Conservation (phyloP, 2,888 invertebrate species). For the Campoletis raptor region DNA sequence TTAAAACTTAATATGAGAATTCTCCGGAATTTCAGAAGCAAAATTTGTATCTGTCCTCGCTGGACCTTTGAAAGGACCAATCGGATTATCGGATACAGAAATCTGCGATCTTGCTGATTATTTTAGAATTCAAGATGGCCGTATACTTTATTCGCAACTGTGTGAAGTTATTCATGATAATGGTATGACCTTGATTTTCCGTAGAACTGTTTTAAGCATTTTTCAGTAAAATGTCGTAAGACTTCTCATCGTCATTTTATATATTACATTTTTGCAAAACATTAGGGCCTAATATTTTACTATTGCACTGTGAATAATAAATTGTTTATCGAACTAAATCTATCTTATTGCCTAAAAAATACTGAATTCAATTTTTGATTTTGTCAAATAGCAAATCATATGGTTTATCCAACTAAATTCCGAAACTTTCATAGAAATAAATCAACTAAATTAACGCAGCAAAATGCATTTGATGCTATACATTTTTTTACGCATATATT, state of each 20-base stretch:
- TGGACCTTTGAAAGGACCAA: slow-evolving; percentile 88
- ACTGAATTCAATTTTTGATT: too few relatives aligned
- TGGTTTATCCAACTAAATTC: not conserved
- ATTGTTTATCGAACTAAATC: too few relatives aligned
- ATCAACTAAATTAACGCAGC: not conserved
- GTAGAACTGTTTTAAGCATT: not conserved
- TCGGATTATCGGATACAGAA: slow-evolving; percentile 91
- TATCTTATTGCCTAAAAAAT: too few relatives aligned
- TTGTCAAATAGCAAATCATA: too few relatives aligned
- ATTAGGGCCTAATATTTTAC: not conserved
- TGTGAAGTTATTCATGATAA: slow-evolving; percentile 90
- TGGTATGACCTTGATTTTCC: slow-evolving; percentile 84
- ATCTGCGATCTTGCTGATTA: slow-evolving; percentile 91
- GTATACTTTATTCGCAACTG: slow-evolving; percentile 91
- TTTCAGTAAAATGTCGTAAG: not conserved
- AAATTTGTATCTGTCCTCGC: slow-evolving; percentile 90
- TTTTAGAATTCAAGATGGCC: slow-evolving; percentile 92
- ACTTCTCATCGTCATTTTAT: not conserved
- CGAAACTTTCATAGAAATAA: not conserved
- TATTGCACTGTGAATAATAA: not conserved
- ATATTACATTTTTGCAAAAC: not conserved
- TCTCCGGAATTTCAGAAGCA: slow-evolving; percentile 86
- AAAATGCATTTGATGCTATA: not conserved
- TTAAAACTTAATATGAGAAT: not conserved
- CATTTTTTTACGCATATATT: too few relatives aligned